Base-by-base conservation (phyloP, 2,797 vertebrate genomes). In the Rhinella marina region DNA sequence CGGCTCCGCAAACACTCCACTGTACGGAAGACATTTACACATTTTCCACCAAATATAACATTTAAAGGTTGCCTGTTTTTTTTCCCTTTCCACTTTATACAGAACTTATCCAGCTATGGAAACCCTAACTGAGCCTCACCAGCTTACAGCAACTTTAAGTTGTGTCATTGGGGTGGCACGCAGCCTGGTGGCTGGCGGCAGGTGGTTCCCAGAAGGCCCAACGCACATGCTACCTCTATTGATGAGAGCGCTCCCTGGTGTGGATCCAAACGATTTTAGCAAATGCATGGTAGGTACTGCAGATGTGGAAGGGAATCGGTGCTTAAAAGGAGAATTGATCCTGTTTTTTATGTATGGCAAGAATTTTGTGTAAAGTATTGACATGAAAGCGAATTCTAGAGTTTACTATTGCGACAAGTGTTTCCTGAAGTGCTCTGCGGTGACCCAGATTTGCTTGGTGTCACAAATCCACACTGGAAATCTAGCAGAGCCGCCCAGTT, bases 231-330 rank as follows among this genome's bases (percentile, higher is more conserved):
- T 99, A 90, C 98, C 98, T 92, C 96, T 99, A 11, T 95, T 99
- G 91, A 98, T 99, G 97, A 97, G 98, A 94, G 97, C 98, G 0
- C 92, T 99, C 91, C 98, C 98, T 25, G 98, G 98, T 13, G 97
- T 99, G 82, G 98, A 99, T 94, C 98, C 98, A 76, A 99, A 99
- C 89, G 98, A 99, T 94, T 99, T 99, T 92, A 99, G 97, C 95
- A 99, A 99, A 92, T 99, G 98, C 94, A 99, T 99, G 98, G 98
- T 99, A 92, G 90, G 96, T 89, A 73, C 90, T 9, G 72, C 19
- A 76, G n/a, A 76, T 76, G 48, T 16, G 27, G 16, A 29, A 70
- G 14, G 7, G 27, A n/a, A n/a, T n/a, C n/a, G n/a, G 11, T 29
- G 25, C 14, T 19, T 19, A 72, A 72, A 41, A 29, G 2, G 25